Evolutionary conservation across 2,797 vertebrate genomes (phyloP), one percentile per base, ranked within the genome.

Genomic region (Acrossocheilus wenchowensis): DNA sequence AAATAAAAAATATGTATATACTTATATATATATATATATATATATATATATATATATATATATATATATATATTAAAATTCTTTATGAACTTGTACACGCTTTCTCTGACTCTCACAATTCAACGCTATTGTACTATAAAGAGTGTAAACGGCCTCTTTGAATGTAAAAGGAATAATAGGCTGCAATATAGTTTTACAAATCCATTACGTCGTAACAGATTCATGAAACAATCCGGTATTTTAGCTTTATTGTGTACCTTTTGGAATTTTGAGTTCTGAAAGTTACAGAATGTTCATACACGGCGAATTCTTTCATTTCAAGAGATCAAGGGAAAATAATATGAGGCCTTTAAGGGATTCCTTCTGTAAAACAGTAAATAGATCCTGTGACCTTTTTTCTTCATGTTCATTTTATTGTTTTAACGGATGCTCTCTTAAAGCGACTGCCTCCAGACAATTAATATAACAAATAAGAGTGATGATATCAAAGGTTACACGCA

Each of bases 401-500:
- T 3, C 60, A 11, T 64, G 34, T 41, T 62, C 77, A 19, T 21
- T 34, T 57, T 26, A 26, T 62, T 60, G 83, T 83, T 30, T 84
- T 78, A 78, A 45, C 60, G 77, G 50, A 50, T 4, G 36, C 21
- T 36, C 21, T 54, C 34, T 77, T 41, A 26, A n/a, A 57, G 23
- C 10, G 3, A 72, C 23, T 57, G 17, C 15, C 39, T 45, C 41
- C 41, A 64, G 54, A 75, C 69, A 45, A 11, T 62, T 74, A 62
- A 75, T 64, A 48, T 36, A 64, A 75, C 4, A 73, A 82, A 82
- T 54, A 82, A 19, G 8, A 41, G 11, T 50, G 43, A 21, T 36
- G 79, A 69, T 50, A 69, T 68, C 62, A 81, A 45, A 17, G 23
- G 50, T 72, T 81, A 78, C 54, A 62, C 36, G 10, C 41, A 26